A percentile compares a stretch with the other conserved stretches of the same genome.
Conservation (phyloP, 2,797 vertebrate species). For the Lateolabrax maculatus region DNA sequence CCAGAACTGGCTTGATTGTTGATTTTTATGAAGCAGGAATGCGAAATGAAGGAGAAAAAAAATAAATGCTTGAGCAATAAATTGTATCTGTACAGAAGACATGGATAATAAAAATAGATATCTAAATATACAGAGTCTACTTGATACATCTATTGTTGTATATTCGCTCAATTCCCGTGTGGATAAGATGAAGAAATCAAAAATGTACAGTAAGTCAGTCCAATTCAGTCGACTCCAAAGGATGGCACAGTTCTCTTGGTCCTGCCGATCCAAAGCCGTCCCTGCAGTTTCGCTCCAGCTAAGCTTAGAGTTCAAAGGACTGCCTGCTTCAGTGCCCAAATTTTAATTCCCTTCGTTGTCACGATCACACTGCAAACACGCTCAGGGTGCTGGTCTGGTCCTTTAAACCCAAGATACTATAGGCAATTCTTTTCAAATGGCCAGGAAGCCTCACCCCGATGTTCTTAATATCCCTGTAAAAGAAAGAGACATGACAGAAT, state of each 20-base stretch:
- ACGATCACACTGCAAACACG: conserved; percentile 87
- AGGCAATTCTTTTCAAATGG: conserved; percentile 96
- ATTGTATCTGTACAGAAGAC: conserved; percentile 70
- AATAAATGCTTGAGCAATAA: conserved; percentile 52
- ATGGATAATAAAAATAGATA: conserved; percentile 81
- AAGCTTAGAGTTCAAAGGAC: conserved; percentile 77
- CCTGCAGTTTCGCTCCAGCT: conserved; percentile 75
- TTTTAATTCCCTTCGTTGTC: conserved; percentile 39
- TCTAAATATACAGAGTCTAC: conserved; percentile 81
- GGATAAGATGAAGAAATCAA: conserved; percentile 72
- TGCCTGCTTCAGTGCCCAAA: conserved; percentile 66
- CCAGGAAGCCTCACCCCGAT: conserved; percentile 94
- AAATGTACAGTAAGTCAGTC: conserved; percentile 74
- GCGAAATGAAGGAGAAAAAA: conserved; percentile 62
- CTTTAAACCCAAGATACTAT: conserved; percentile 95
- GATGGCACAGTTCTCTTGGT: conserved; percentile 59
- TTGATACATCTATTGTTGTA: conserved; percentile 67
- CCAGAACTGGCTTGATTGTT: conserved; percentile 51
- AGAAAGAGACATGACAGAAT: conserved; percentile 54
- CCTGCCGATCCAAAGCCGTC: conserved; percentile 68
- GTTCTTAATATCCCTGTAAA: conserved; percentile 91
- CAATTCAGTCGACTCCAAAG: conserved; percentile 59
- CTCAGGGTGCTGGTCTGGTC: conserved; percentile 93
- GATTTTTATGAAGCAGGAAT: conserved; percentile 67
- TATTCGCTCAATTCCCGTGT: conserved; percentile 66